Evolutionary conservation across 2,113 vertebrate genomes (phyloP).

Genomic region (Nyctibius bracteatus): DNA sequence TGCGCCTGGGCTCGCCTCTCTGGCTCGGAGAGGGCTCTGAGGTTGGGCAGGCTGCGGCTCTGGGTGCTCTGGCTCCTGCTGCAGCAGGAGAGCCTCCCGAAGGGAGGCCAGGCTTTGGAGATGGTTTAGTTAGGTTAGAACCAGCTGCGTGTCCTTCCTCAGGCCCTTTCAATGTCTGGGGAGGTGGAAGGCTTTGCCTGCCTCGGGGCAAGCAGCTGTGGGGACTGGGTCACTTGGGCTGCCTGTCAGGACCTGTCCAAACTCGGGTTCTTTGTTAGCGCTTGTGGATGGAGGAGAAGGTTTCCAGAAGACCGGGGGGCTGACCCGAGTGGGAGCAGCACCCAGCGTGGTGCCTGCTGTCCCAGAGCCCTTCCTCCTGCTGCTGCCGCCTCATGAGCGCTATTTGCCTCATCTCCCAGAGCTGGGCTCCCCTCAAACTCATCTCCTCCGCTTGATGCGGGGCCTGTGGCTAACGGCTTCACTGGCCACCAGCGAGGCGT

Average conservation of each 20-base stretch:
- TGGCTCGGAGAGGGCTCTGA: rapidly evolving
- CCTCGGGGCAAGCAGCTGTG: neutral
- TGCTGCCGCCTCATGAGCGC: rapidly evolving
- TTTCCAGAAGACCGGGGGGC: neutral
- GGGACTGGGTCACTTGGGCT: rapidly evolving
- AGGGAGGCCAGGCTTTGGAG: neutral
- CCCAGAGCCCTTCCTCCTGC: neutral
- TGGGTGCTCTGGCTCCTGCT: neutral
- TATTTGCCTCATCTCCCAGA: neutral
- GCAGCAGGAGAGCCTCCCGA: too few relatives aligned
- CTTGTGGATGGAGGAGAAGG: neutral
- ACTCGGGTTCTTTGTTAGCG: neutral
- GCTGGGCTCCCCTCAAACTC: neutral
- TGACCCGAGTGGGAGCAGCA: rapidly evolving
- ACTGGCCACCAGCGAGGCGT: neutral
- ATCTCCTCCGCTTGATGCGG: neutral
- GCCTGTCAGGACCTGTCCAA: neutral
- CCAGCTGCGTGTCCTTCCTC: neutral
- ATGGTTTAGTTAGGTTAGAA: neutral
- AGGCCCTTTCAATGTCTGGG: neutral
- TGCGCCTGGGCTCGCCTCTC: neutral
- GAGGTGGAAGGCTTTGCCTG: neutral
- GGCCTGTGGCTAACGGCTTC: neutral
- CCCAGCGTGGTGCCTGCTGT: rapidly evolving
- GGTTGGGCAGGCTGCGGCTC: neutral